Conservation (phyloP, 1,140 invertebrate species). For the Lucilia sericata region DNA sequence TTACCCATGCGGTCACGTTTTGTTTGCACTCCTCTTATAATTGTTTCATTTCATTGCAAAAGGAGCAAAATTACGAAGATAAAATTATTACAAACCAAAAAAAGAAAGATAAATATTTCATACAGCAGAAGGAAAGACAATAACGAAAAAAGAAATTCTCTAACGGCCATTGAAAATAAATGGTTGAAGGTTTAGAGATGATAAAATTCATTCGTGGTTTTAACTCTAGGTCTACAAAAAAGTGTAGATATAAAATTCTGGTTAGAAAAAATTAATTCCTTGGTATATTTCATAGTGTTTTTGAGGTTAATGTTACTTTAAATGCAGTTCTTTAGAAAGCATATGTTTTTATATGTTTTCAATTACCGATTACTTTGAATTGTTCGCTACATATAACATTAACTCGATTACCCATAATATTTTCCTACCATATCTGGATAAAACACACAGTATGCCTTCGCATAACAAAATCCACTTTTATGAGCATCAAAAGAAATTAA, state of each 20-base stretch:
- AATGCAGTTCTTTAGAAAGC: no score
- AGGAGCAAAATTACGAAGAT: not conserved
- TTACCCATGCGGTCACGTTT: not conserved
- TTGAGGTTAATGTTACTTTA: no score
- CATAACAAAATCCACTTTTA: not conserved
- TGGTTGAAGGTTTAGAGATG: not conserved
- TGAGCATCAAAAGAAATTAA: conserved; percentile 19
- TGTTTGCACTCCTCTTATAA: conserved; percentile 10
- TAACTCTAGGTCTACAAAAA: no score
- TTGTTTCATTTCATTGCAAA: conserved; percentile 12
- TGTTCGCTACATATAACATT: not conserved
- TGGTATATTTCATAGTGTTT: no score
- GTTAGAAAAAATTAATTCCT: no score
- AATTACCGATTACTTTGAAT: no score
- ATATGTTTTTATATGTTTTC: no score
- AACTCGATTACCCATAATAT: not conserved
- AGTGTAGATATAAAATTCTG: no score
- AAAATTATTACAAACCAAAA: not conserved
- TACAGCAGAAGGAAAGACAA: not conserved
- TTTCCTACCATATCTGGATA: no score
- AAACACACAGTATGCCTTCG: not conserved
- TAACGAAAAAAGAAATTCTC: not conserved
- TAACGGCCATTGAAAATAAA: not conserved
- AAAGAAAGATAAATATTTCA: not conserved
- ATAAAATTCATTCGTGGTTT: no score